Evolutionary conservation across 2,113 vertebrate genomes (phyloP).

Genomic region (Chamaea fasciata): DNA sequence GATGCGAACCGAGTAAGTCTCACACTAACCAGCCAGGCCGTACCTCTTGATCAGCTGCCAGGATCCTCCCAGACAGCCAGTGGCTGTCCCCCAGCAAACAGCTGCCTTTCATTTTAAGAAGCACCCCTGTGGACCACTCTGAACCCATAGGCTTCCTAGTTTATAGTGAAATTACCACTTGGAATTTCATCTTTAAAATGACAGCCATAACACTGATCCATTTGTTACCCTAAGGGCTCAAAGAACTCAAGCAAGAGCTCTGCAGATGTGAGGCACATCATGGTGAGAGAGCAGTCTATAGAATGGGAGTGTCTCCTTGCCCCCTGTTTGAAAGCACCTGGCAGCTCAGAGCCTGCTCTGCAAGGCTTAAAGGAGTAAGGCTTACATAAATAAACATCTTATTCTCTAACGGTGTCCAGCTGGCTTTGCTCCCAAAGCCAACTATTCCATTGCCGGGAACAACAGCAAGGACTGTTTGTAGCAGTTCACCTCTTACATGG

Average conservation of each 20-base stretch:
- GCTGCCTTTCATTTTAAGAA: background rate
- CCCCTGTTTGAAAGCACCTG: background rate
- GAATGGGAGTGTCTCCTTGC: background rate
- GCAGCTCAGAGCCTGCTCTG: background rate
- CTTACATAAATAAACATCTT: background rate
- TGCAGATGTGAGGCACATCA: background rate
- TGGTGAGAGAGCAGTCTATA: background rate
- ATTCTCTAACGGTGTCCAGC: background rate
- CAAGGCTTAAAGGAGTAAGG: background rate
- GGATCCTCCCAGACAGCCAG: background rate
- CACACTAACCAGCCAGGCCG: background rate
- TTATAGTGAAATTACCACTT: background rate
- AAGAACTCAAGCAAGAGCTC: background rate
- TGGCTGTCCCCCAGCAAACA: background rate
- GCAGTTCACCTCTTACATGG: background rate
- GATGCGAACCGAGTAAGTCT: background rate
- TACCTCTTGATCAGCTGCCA: background rate
- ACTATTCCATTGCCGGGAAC: background rate
- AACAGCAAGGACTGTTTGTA: background rate
- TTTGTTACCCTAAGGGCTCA: background rate
- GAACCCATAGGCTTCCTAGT: background rate
- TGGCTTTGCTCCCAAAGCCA: background rate
- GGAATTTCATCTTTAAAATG: background rate
- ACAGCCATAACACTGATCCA: background rate
- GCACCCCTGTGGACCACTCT: background rate